Percentiles rank a stretch among this genome's conserved stretches.
phyloP scores from a whole-genome alignment of 2,113 vertebrate species.

The Psephotus haematonotus region DNA sequence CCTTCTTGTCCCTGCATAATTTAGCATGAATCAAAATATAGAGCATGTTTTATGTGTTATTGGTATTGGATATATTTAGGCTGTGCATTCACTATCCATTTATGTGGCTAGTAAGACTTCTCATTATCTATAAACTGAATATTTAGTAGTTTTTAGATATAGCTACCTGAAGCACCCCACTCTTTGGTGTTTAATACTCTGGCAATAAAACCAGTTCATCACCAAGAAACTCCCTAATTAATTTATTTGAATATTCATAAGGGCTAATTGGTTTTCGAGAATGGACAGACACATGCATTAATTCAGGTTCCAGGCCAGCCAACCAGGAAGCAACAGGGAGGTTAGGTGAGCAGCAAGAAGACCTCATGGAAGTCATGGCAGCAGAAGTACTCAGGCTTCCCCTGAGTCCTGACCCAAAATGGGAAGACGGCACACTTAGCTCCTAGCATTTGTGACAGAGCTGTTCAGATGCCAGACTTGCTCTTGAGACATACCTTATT shows the following conservation, averaged over 20 bases:
- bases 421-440: accelerated
- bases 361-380: neutral
- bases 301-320: neutral
- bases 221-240: neutral
- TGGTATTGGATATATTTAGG: neutral
- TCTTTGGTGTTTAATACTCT: neutral
- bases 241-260: neutral
- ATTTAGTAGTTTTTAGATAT: neutral
- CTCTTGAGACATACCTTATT: neutral
- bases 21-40: neutral
- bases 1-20: neutral
- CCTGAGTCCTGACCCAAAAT: accelerated
- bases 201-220: neutral
- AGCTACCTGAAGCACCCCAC: neutral
- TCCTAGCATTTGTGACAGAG: neutral
- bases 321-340: accelerated
- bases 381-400: neutral
- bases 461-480: neutral
- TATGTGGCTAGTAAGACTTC: neutral
- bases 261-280: neutral
- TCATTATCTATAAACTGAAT: neutral
- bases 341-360: accelerated
- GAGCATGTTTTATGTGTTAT: neutral
- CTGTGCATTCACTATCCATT: neutral
- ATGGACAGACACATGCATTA: neutral